Conservation (phyloP, 2,888 invertebrate species). For the Macrosiphum euphorbiae region DNA sequence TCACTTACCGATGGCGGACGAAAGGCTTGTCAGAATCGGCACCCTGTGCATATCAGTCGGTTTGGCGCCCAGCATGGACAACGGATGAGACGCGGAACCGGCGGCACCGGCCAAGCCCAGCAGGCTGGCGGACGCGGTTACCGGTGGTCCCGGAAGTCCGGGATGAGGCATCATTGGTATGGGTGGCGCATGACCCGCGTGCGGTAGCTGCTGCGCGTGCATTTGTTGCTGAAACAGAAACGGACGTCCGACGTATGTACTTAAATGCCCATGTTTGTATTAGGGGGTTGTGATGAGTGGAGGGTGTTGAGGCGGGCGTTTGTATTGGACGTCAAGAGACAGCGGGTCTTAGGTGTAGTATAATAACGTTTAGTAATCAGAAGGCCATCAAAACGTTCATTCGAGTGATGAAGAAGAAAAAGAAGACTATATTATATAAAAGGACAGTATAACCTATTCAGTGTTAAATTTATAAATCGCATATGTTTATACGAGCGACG, state of each 20-base stretch:
- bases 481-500: too few species aligned
- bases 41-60: constrained; percentile 83
- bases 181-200: constrained; percentile 76
- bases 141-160: constrained; percentile 74
- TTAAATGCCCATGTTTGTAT: neutral
- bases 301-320: neutral
- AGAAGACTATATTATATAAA: neutral
- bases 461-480: neutral
- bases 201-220: constrained; percentile 87
- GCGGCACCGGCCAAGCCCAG: constrained; percentile 72
- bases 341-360: neutral
- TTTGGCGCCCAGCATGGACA: constrained; percentile 83
- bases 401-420: neutral
- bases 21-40: constrained; percentile 76
- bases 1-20: constrained; percentile 61
- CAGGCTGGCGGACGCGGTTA: constrained; percentile 72
- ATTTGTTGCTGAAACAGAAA: constrained; percentile 82
- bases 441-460: neutral
- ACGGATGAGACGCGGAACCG: constrained; percentile 81
- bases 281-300: neutral
- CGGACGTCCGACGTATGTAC: neutral
- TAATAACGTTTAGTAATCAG: neutral
- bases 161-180: constrained; percentile 79
- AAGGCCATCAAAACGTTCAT: constrained; percentile 40
- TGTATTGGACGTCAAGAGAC: neutral